Conservation (phyloP, 1,140 invertebrate species). For the Lethrus apterus region DNA sequence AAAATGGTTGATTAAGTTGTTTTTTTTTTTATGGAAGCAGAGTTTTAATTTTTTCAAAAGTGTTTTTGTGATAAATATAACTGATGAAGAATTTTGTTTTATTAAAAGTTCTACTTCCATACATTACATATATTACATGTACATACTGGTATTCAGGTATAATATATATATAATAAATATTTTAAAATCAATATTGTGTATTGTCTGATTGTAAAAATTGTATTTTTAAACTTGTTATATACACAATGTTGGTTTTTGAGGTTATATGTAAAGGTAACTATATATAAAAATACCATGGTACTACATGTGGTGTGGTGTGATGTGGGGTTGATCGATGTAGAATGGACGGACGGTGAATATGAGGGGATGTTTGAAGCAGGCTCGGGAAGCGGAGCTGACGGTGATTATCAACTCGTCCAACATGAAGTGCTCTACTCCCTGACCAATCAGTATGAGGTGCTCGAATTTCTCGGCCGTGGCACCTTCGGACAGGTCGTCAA, state of each 20-base stretch:
- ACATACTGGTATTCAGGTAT: constrained; percentile 15
- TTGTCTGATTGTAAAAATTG: not conserved
- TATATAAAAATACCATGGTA: constrained; percentile 9
- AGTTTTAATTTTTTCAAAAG: not conserved
- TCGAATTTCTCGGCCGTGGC: constrained; percentile 96
- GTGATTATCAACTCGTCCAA: constrained; percentile 96
- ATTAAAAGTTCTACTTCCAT: constrained; percentile 1
- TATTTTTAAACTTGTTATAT: too few relatives aligned
- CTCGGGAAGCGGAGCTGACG: constrained; percentile 74
- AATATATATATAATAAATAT: constrained; percentile 2
- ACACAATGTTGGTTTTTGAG: constrained; percentile 9
- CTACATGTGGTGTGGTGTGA: constrained; percentile 17
- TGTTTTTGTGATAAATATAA: too few relatives aligned
- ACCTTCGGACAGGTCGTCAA: constrained; percentile 99
- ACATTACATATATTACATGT: constrained; percentile 16
- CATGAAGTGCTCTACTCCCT: constrained; percentile 96
- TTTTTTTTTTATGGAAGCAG: not conserved
- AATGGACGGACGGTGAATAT: constrained; percentile 14
- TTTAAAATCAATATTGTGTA: not conserved
- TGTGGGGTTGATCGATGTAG: constrained; percentile 20
- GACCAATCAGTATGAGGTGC: constrained; percentile 89
- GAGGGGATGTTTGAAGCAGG: constrained; percentile 40
- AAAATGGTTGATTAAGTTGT: not conserved
- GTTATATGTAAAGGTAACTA: too few relatives aligned
- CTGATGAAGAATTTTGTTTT: too few relatives aligned